Percentiles rank a stretch among this genome's conserved stretches.
These are phyloP conservation scores for Bimastos eiseni DNA, from an alignment of 2,888 invertebrate species.

Conservation along the genomic window DNA sequence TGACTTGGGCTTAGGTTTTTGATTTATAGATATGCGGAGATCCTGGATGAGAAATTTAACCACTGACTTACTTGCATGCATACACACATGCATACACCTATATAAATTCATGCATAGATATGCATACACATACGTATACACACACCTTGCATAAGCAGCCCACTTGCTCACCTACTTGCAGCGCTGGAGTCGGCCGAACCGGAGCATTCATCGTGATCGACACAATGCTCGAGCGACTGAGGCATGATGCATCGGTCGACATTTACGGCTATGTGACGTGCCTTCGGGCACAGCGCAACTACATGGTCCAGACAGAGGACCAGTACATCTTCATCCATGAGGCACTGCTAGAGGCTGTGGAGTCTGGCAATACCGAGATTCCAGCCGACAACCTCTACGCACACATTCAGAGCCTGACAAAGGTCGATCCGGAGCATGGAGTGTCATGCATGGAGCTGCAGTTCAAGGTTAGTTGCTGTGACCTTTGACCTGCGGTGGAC, in stretches of 20 bases:
- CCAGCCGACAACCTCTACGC: constrained; percentile 90
- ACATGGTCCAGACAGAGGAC: constrained; percentile 94
- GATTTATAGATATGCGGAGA: too few species aligned
- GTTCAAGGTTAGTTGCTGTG: constrained; percentile 45
- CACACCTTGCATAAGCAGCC: neutral
- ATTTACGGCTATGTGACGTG: constrained; percentile 99
- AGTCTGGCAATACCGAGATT: constrained; percentile 93
- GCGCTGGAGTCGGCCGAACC: constrained; percentile 70
- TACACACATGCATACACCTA: too few species aligned
- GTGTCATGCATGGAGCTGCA: constrained; percentile 61
- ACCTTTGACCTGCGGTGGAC: neutral
- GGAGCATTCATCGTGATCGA: constrained; percentile 79
- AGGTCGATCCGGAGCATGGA: constrained; percentile 66
- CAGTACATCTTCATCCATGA: constrained; percentile 99
- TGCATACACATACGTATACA: too few species aligned
- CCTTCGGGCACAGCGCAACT: constrained; percentile 93
- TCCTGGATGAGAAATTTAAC: too few species aligned
- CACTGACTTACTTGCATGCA: too few species aligned
- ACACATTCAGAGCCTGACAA: constrained; percentile 92
- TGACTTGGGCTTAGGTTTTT: too few species aligned
- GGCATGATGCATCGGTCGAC: constrained; percentile 95
- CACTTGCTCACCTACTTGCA: neutral
- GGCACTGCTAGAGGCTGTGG: constrained; percentile 90
- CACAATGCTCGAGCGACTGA: constrained; percentile 94
- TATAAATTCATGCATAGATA: too few species aligned